Conservation (phyloP, 1,140 invertebrate species). For the Zaprionus taronus region DNA sequence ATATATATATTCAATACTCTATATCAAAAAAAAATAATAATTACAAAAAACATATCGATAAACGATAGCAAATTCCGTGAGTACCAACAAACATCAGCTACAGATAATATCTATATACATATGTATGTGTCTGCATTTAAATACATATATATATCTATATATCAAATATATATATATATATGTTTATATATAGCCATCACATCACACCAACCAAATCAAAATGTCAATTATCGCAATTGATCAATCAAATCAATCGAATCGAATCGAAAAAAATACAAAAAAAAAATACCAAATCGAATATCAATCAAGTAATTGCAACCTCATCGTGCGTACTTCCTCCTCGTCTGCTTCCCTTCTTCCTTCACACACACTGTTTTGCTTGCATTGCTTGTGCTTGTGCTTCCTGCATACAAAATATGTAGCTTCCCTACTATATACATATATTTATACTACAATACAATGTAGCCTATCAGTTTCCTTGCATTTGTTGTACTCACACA, state of each 20-base stretch:
- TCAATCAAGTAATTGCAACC: conserved; percentile 67
- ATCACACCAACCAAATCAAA: conserved; percentile 74
- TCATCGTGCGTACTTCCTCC: conserved; percentile 68
- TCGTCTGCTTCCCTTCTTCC: conserved; percentile 60
- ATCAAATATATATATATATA: conserved; percentile 44
- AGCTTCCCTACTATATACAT: conserved; percentile 45
- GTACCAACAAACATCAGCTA: conserved; percentile 58
- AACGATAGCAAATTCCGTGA: conserved; percentile 37
- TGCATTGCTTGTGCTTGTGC: conserved; percentile 55
- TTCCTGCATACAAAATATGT: conserved; percentile 40
- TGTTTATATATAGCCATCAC: conserved; percentile 66
- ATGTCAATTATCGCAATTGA: conserved; percentile 46
- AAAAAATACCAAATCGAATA: conserved; percentile 12
- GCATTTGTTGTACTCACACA: conserved; percentile 57
- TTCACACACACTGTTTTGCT: conserved; percentile 45
- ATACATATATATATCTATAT: conserved; percentile 31
- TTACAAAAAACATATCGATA: conserved; percentile 14
- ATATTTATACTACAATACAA: not conserved
- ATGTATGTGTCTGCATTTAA: not conserved
- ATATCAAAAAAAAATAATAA: conserved; percentile 14
- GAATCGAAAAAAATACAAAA: conserved; percentile 31
- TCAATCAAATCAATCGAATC: conserved; percentile 53
- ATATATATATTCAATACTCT: conserved; percentile 12
- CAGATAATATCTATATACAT: conserved; percentile 32
- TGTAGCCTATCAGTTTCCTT: conserved; percentile 51